phyloP scores from a whole-genome alignment of 2,888 invertebrate genomes.

The Catocala fraxini region DNA sequence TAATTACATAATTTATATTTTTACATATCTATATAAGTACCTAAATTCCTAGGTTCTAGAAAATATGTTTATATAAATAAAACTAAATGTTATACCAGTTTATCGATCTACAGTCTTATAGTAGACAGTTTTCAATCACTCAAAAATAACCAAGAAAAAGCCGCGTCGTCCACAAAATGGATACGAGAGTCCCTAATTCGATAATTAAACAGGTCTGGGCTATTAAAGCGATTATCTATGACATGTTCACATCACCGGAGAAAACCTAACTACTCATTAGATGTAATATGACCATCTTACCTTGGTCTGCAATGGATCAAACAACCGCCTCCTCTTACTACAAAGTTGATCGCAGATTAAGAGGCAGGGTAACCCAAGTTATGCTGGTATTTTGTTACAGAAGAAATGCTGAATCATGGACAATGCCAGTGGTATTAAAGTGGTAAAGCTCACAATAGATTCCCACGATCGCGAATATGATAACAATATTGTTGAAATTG shows the following conservation, averaged over 20 bases:
- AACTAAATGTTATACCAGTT: too few species aligned
- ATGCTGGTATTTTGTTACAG: conserved; percentile 59
- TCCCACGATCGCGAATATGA: conserved; percentile 86
- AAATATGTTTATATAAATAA: too few species aligned
- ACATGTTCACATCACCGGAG: conserved; percentile 80
- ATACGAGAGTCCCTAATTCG: conserved; percentile 73
- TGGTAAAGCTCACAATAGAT: conserved; percentile 63
- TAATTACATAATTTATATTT: too few species aligned
- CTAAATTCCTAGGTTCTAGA: too few species aligned
- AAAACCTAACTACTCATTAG: conserved; percentile 84
- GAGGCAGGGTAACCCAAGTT: conserved; percentile 37
- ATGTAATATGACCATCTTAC: conserved; percentile 59
- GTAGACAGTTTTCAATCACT: background rate
- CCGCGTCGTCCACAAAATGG: conserved; percentile 41
- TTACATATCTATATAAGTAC: too few species aligned
- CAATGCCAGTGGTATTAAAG: conserved; percentile 68
- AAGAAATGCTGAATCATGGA: conserved; percentile 76
- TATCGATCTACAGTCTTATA: too few species aligned
- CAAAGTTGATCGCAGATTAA: conserved; percentile 7
- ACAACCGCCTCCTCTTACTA: background rate
- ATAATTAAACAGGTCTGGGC: conserved; percentile 77
- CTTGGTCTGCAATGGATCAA: conserved; percentile 45
- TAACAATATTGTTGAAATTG: conserved; percentile 53
- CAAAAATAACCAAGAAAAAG: conserved; percentile 39
- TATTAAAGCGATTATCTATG: conserved; percentile 86